Percentiles rank a stretch among this genome's conserved stretches.
phyloP scores from a whole-genome alignment of 2,888 invertebrate genomes.

The Allophyes oxyacanthae region DNA sequence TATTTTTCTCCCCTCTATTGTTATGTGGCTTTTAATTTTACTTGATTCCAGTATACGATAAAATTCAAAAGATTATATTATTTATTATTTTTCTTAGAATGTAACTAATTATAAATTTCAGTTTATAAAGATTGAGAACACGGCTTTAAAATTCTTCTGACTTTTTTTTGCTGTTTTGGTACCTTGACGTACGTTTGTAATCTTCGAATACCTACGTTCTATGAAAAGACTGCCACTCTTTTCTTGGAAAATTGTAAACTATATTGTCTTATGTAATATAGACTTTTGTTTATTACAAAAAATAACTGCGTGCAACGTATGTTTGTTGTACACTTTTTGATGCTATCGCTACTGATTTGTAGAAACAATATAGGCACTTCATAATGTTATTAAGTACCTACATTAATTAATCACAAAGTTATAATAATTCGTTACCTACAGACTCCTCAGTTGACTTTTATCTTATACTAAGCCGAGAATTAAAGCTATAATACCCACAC shows the following conservation, averaged over 20 bases:
- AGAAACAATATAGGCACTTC: too few species aligned
- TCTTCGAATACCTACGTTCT: too few species aligned
- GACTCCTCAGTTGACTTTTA: background rate
- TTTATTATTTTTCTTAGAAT: conserved; percentile 5
- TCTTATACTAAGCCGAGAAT: background rate
- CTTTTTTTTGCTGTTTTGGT: too few species aligned
- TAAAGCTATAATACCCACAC: background rate
- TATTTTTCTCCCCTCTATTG: conserved; percentile 30
- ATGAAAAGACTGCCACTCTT: too few species aligned
- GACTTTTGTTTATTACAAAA: too few species aligned
- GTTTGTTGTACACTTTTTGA: too few species aligned
- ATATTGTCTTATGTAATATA: too few species aligned
- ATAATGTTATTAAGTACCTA: too few species aligned
- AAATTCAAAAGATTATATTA: conserved; percentile 6
- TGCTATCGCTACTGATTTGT: too few species aligned
- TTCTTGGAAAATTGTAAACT: too few species aligned
- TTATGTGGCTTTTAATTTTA: conserved; percentile 27
- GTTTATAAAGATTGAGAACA: conserved; percentile 7
- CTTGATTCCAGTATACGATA: conserved; percentile 10
- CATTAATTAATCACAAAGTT: background rate
- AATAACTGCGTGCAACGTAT: too few species aligned
- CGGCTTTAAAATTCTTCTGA: conserved; percentile 4
- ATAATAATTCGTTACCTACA: background rate
- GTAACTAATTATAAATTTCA: conserved; percentile 18
- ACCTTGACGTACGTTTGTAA: too few species aligned